Evolutionary conservation across 2,797 vertebrate species (phyloP).

Genomic region (Pteropus rufus): DNA sequence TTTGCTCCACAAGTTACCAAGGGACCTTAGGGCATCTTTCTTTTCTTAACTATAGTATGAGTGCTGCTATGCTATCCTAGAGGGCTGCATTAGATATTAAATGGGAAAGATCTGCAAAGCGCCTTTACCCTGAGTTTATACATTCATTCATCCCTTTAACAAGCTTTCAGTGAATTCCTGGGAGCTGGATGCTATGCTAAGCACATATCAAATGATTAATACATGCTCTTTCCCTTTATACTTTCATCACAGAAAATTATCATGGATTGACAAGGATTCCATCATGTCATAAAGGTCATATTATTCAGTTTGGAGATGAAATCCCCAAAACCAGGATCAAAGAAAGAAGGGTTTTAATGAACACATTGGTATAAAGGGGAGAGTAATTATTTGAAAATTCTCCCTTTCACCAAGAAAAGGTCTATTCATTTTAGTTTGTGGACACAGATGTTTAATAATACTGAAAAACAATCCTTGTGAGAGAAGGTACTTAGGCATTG

Average conservation of each 20-base stretch:
- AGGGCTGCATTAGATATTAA: background rate
- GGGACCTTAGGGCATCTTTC: accelerated
- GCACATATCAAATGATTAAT: background rate
- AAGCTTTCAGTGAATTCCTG: background rate
- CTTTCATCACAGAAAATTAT: background rate
- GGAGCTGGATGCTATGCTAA: background rate
- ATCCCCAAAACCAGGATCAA: background rate
- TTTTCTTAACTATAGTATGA: background rate
- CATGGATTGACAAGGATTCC: background rate
- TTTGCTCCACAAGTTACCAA: background rate
- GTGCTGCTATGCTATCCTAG: accelerated
- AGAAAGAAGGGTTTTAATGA: slow-evolving; percentile 3
- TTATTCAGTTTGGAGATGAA: background rate
- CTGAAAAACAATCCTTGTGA: background rate
- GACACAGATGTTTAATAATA: background rate
- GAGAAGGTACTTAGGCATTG: background rate
- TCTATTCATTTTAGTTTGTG: background rate
- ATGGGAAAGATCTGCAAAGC: background rate
- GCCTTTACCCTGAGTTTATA: background rate
- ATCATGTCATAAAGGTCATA: background rate
- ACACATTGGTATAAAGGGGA: background rate
- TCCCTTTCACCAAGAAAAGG: background rate
- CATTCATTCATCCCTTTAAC: background rate
- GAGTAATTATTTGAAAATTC: background rate
- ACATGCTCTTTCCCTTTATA: background rate